A percentile compares a stretch with the other conserved stretches of the same genome.
Evolutionary conservation across 2,888 invertebrate species (phyloP).

Genomic region (Nudaria mundana): DNA sequence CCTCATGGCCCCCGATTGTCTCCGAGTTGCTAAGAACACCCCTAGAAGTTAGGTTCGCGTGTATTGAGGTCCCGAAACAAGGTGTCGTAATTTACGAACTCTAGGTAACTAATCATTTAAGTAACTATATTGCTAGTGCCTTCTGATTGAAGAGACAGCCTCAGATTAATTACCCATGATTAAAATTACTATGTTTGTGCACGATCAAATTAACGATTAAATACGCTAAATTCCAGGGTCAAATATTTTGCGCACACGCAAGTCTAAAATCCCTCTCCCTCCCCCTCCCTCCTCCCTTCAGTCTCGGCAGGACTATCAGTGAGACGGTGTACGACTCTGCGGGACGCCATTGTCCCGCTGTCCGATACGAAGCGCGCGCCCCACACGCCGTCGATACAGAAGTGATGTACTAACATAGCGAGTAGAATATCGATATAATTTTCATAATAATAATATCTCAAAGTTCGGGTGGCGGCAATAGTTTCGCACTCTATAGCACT

Average conservation of each 20-base stretch:
- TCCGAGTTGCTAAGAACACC: no score
- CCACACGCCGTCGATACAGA: slow-evolving; percentile 51
- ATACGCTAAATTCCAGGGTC: no score
- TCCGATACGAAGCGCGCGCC: slow-evolving; percentile 52
- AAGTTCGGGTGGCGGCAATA: no score
- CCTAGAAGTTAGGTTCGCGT: no score
- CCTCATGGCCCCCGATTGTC: no score
- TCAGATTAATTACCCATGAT: background rate
- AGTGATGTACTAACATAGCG: slow-evolving; percentile 5
- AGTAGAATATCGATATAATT: background rate
- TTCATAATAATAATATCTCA: no score
- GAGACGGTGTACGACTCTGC: slow-evolving; percentile 38
- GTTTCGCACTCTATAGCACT: no score
- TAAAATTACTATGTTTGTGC: slow-evolving; percentile 2
- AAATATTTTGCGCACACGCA: slow-evolving; percentile 17
- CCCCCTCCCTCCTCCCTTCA: background rate
- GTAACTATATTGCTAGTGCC: no score
- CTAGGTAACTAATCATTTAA: no score
- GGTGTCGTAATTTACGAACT: no score
- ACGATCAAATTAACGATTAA: background rate
- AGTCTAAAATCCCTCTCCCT: background rate
- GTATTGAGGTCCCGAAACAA: no score
- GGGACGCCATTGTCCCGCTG: slow-evolving; percentile 70
- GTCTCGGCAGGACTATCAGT: slow-evolving; percentile 3
- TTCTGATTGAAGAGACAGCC: background rate